Evolutionary conservation across 1,140 invertebrate genomes (phyloP).

Genomic region (Oreohelix idahoensis): DNA sequence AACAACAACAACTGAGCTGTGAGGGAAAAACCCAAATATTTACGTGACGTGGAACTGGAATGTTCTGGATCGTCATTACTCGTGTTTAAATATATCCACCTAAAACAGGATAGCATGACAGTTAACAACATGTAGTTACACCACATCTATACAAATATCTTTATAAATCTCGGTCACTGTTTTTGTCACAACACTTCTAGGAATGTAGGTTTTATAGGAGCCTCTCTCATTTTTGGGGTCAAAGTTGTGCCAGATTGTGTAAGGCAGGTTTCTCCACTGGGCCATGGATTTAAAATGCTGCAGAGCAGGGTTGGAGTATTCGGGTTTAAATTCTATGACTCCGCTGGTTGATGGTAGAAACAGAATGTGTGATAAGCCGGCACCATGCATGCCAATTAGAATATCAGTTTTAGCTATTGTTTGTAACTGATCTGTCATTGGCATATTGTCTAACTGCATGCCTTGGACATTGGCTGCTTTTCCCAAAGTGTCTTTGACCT

Average conservation of each 20-base stretch:
- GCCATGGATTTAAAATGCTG: conserved; percentile 65
- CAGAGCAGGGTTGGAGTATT: conserved; percentile 58
- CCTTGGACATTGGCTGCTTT: conserved; percentile 51
- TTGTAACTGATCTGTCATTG: conserved; percentile 60
- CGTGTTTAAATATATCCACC: too few species aligned
- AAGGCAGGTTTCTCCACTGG: conserved; percentile 64
- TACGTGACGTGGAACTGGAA: background rate
- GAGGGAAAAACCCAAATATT: too few species aligned
- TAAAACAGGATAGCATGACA: background rate
- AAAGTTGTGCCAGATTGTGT: conserved; percentile 62
- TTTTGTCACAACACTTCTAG: conserved; percentile 34
- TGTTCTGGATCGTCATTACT: background rate
- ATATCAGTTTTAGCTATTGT: conserved; percentile 84
- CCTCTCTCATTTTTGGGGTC: conserved; percentile 54
- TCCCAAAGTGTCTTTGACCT: conserved; percentile 28
- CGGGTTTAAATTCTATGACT: conserved; percentile 89
- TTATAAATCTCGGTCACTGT: conserved; percentile 40
- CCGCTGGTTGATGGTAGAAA: conserved; percentile 96
- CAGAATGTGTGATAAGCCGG: conserved; percentile 92
- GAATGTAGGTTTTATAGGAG: conserved; percentile 54
- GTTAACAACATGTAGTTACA: too few species aligned
- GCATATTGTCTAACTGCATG: conserved; percentile 61
- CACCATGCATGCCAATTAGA: conserved; percentile 96
- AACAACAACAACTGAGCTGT: too few species aligned
- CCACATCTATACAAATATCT: conserved; percentile 36